Percentiles rank a stretch among this genome's conserved stretches.
Evolutionary conservation across 2,797 vertebrate species (phyloP).

Genomic region (Poecile montanus): DNA sequence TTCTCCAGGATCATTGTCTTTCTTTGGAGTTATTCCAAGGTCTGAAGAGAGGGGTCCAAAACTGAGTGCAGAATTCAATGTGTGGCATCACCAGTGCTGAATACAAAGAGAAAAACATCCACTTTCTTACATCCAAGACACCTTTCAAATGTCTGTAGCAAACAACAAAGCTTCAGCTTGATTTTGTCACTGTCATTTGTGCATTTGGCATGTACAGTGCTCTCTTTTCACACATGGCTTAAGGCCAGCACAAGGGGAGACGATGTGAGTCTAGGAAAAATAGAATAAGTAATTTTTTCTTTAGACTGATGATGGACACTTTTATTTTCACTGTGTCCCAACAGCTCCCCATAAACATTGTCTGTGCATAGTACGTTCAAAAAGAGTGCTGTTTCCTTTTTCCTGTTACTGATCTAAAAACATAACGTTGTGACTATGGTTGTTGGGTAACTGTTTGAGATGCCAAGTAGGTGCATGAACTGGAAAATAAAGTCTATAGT

Average conservation of each 20-base stretch:
- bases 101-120: background rate
- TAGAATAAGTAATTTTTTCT: background rate
- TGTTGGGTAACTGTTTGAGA: background rate
- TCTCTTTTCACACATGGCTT: background rate
- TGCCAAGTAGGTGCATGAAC: background rate
- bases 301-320: background rate
- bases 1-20: background rate
- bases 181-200: background rate
- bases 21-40: background rate
- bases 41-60: background rate
- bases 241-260: background rate
- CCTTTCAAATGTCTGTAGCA: background rate
- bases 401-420: background rate
- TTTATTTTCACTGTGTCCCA: background rate
- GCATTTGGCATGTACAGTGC: rapidly evolving
- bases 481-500: background rate
- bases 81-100: background rate
- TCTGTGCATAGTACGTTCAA: background rate
- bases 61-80: background rate
- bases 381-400: background rate
- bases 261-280: background rate
- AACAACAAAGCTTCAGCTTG: background rate
- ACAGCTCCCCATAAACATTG: background rate
- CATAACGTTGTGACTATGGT: background rate
- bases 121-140: background rate